Evolutionary conservation across 2,113 vertebrate genomes (phyloP), one percentile per base, ranked within the genome.

Genomic region (Plectropomus leopardus): DNA sequence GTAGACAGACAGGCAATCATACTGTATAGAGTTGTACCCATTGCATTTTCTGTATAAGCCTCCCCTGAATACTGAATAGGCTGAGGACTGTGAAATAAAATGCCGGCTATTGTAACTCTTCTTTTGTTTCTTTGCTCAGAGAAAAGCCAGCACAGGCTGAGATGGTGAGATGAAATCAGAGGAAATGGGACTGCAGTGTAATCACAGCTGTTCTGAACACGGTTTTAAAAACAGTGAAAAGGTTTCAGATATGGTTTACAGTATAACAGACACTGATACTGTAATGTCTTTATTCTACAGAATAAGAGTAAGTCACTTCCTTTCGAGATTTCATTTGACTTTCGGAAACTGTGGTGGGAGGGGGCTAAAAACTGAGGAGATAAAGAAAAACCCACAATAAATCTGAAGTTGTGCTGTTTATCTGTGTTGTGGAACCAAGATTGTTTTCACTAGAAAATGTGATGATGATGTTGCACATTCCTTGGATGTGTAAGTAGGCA

Each of bases 91-190:
- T 74, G 71, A 76, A 76, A 90, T 79, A 83, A 83, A 86, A 84
- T 57, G 57, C 63, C 10, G 1, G 45, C 57, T 67, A 69, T 74
- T 84, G 84, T 86, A 70, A 60, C 17, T 58, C 64, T n/a, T 44
- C 58, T 66, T 84, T 87, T 91, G 79, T 89, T 85, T 90, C 60
- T 87, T 60, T 66, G 55, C 72, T 76, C 45, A 60, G 48, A 82
- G 42, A 87, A 73, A 69, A 80, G 50, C 65, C 64, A 40, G 34
- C 1, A 7, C 34, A 57, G 36, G 48, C 61, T 73, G 44, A 80
- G 69, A 70, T 55, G 42, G 42, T 67, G 81, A 85, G 73, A 85
- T 75, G 79, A 60, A 86, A 78, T 78, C 48, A 81, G 53, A 78
- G 65, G 68, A 81, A 79, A 64, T 24, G 42, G 11, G 36, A 47